Percentiles rank a stretch among this genome's conserved stretches.
phyloP scores from a whole-genome alignment of 2,797 vertebrate species.

The Cheracebus regulus region DNA sequence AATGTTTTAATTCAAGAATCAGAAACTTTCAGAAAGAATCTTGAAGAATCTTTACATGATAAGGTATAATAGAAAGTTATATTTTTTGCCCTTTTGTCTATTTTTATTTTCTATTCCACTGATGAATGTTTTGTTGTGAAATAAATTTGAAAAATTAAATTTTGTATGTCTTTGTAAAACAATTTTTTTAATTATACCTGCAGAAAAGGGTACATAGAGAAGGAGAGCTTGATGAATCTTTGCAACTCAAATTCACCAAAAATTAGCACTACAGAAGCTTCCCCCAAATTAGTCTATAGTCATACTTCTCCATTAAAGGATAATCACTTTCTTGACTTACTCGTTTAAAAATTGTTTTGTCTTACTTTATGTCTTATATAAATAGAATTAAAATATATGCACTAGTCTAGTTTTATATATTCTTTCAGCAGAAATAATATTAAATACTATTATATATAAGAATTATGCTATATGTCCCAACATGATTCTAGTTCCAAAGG shows the following conservation, averaged over 20 bases:
- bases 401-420: background rate
- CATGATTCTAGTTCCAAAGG: background rate
- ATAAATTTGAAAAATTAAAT: background rate
- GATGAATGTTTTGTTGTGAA: conserved; percentile 12
- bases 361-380: background rate
- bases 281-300: background rate
- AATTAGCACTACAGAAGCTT: background rate
- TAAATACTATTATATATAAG: background rate
- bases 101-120: background rate
- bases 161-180: background rate
- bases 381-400: background rate
- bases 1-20: conserved; percentile 98
- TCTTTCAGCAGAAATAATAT: background rate
- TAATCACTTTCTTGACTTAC: background rate
- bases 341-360: background rate
- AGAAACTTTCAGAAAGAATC: conserved; percentile 96
- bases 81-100: background rate
- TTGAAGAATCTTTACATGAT: conserved; percentile 97
- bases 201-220: background rate
- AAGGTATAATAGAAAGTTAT: conserved; percentile 87
- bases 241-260: background rate
- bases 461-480: background rate
- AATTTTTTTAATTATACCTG: background rate
- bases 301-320: background rate
- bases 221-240: background rate